A percentile compares a stretch with the other conserved stretches of the same genome.
These are phyloP conservation scores for Allacma fusca DNA, from an alignment of 2,888 invertebrate species.

Conservation along the genomic window DNA sequence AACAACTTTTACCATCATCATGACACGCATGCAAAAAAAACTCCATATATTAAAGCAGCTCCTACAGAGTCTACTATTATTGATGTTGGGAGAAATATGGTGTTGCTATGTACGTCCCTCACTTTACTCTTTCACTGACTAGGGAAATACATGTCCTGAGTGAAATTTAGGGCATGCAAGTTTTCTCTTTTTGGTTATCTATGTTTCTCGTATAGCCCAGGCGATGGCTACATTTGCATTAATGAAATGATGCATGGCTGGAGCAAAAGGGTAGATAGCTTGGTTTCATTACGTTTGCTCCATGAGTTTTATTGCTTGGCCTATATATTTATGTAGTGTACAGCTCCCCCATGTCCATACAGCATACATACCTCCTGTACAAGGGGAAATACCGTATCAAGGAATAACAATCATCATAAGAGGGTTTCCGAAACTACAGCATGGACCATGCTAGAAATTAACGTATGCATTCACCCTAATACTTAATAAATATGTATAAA, in stretches of 20 bases:
- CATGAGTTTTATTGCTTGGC: constrained; percentile 5
- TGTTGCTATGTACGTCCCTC: no score
- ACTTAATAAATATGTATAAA: not conserved
- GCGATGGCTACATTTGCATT: constrained; percentile 28
- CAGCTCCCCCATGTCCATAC: no score
- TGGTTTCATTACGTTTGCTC: constrained; percentile 19
- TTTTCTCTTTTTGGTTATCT: not conserved
- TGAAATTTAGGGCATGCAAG: constrained; percentile 21
- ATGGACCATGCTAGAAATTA: not conserved
- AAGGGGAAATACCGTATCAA: not conserved
- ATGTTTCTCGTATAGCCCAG: not conserved
- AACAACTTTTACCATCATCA: constrained; percentile 7
- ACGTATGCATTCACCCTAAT: not conserved
- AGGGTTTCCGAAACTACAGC: not conserved
- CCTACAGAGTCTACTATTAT: not conserved
- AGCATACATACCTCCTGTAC: no score
- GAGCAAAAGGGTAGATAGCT: constrained; percentile 21
- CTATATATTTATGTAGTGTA: not conserved
- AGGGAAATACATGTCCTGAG: not conserved
- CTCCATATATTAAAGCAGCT: not conserved
- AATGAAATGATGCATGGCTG: constrained; percentile 38
- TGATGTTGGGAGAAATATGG: not conserved
- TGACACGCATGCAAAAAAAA: not conserved
- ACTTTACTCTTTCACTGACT: not conserved
- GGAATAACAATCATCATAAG: not conserved